phyloP scores from a whole-genome alignment of 2,797 vertebrate species.

The Choloepus didactylus region DNA sequence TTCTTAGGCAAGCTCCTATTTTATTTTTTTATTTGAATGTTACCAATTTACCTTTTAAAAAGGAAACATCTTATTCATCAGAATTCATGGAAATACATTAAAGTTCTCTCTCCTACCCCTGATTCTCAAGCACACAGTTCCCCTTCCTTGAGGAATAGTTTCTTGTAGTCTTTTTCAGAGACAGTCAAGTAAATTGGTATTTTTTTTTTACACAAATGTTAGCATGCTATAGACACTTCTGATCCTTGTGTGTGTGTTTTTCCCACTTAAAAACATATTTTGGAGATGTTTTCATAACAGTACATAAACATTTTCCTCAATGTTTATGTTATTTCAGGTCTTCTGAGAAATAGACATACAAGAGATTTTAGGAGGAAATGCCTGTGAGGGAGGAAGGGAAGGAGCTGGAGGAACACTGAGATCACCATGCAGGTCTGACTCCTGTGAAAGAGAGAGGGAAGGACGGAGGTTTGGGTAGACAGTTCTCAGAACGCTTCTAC shows the following conservation, averaged over 20 bases:
- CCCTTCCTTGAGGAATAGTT: not conserved
- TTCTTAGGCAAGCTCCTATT: not conserved
- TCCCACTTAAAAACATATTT: not conserved
- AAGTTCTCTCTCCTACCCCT: not conserved
- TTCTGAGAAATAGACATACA: not conserved
- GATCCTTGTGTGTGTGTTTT: not conserved
- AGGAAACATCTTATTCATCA: conserved; percentile 3
- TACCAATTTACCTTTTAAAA: conserved; percentile 42
- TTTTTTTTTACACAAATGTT: conserved; percentile 30
- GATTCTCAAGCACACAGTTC: not conserved
- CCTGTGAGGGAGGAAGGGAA: not conserved
- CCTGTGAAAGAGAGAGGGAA: not conserved
- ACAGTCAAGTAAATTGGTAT: not conserved
- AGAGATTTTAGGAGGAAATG: not conserved
- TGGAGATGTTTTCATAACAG: not conserved
- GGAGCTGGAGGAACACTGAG: not conserved
- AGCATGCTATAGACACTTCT: not conserved
- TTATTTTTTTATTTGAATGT: conserved; percentile 2
- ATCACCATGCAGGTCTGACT: not conserved
- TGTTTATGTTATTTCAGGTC: not conserved
- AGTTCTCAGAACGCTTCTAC: not conserved
- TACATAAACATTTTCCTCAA: not conserved
- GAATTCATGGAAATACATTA: not conserved
- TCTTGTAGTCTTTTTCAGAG: not conserved
- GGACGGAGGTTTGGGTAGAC: not conserved